These are phyloP conservation scores for Neodiprion fabricii DNA, from an alignment of 1,140 invertebrate species.

Conservation along the genomic window DNA sequence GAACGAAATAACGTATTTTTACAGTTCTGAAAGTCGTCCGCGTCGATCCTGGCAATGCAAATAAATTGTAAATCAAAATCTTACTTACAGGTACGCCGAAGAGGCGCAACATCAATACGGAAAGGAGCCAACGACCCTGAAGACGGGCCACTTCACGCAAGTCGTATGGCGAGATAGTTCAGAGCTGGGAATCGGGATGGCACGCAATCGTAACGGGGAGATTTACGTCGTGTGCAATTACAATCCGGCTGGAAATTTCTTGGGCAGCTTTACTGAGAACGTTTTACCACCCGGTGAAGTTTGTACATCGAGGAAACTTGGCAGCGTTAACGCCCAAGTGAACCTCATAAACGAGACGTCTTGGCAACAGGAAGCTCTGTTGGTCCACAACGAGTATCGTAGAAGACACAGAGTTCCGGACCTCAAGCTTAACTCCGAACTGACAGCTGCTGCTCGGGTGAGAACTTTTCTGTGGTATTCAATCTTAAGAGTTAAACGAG, in stretches of 20 bases:
- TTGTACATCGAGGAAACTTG: slow-evolving; percentile 51
- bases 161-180: slow-evolving; percentile 81
- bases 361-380: slow-evolving; percentile 70
- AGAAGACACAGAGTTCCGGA: slow-evolving; percentile 73
- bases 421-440: slow-evolving; percentile 67
- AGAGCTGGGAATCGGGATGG: slow-evolving; percentile 80
- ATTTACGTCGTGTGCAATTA: slow-evolving; percentile 88
- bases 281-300: slow-evolving; percentile 66
- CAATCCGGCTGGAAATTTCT: slow-evolving; percentile 83
- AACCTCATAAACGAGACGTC: slow-evolving; percentile 50
- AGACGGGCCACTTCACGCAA: slow-evolving; percentile 76
- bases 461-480: slow-evolving; percentile 23
- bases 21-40: too few species aligned
- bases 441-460: slow-evolving; percentile 64
- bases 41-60: slow-evolving; percentile 13
- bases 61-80: too few species aligned
- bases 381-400: slow-evolving; percentile 81
- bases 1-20: slow-evolving; percentile 64
- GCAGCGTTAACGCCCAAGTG: slow-evolving; percentile 24
- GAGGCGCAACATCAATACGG: slow-evolving; percentile 64
- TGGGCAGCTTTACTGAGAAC: slow-evolving; percentile 79
- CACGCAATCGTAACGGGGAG: slow-evolving; percentile 72
- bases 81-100: slow-evolving; percentile 49
- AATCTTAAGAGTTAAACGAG: background rate
- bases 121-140: slow-evolving; percentile 70